phyloP scores from a whole-genome alignment of 2,888 invertebrate species.

The Meta bourneti region DNA sequence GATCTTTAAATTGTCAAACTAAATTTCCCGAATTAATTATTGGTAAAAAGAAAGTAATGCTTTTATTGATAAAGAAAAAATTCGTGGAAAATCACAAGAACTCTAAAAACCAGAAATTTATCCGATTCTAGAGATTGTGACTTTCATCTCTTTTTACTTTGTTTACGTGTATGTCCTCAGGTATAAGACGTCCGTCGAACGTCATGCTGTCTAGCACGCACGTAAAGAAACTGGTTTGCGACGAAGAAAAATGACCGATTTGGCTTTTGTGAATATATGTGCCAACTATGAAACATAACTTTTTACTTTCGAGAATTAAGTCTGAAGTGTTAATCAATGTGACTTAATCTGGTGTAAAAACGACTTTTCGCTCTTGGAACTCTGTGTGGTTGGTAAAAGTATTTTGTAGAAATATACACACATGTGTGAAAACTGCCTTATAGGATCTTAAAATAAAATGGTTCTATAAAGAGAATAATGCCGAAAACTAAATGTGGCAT shows the following conservation, averaged over 20 bases:
- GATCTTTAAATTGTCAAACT: not conserved
- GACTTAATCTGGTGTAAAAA: not conserved
- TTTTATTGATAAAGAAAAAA: not conserved
- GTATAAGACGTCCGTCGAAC: slow-evolving; percentile 11
- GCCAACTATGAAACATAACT: not conserved
- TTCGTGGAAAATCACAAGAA: not conserved
- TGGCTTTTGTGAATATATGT: not conserved
- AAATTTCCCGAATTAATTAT: not conserved
- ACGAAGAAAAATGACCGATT: not conserved
- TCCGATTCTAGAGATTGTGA: not conserved
- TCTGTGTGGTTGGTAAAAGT: not conserved
- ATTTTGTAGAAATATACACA: not conserved
- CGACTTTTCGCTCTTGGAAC: not conserved
- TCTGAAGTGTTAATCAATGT: not conserved
- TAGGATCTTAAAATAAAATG: not conserved
- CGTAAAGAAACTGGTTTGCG: slow-evolving; percentile 23
- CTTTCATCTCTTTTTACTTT: not conserved
- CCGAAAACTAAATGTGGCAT: too few relatives aligned
- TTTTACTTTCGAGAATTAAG: not conserved
- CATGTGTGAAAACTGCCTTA: not conserved
- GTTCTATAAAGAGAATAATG: not conserved
- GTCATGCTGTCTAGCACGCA: slow-evolving; percentile 38
- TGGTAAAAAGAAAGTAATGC: not conserved
- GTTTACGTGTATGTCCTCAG: not conserved
- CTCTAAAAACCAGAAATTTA: not conserved